Percentiles rank a stretch among this genome's conserved stretches.
phyloP scores from a whole-genome alignment of 2,113 vertebrate genomes.

The Agapornis roseicollis region DNA sequence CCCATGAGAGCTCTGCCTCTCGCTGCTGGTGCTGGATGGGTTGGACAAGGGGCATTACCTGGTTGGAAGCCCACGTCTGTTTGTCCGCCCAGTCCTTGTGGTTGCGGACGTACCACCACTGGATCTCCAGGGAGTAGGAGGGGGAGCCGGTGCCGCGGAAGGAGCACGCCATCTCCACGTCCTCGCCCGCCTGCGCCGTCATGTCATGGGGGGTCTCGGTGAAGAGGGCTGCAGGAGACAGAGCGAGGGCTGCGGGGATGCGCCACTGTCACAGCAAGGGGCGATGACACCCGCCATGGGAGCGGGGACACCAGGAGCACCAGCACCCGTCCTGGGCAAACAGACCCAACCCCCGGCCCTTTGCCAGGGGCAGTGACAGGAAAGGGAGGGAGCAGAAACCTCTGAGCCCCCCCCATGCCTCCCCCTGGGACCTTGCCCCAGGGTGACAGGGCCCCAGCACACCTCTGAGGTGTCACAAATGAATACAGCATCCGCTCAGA shows the following conservation, averaged over 20 bases:
- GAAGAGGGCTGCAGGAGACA: conserved; percentile 83
- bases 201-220: conserved; percentile 92
- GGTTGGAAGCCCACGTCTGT: conserved; percentile 78
- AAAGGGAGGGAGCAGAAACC: not conserved
- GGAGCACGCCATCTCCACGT: conserved; percentile 98
- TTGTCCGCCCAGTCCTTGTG: conserved; percentile 82
- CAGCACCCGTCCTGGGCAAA: not conserved
- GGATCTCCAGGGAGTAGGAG: conserved; percentile 94
- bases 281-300: accelerated
- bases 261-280: accelerated
- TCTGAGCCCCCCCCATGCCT: accelerated
- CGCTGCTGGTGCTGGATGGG: accelerated
- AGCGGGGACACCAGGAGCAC: not conserved
- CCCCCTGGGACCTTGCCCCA: not conserved
- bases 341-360: accelerated
- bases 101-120: conserved; percentile 95
- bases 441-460: accelerated
- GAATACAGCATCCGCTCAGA: not conserved
- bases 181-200: conserved; percentile 83
- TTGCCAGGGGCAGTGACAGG: not conserved
- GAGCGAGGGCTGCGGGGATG: not conserved
- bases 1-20: not conserved
- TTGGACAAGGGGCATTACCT: conserved; percentile 68
- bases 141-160: conserved; percentile 90
- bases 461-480: not conserved